Evolutionary conservation across 1,140 invertebrate genomes (phyloP).

Genomic region (Trachymyrmex cornetzi): DNA sequence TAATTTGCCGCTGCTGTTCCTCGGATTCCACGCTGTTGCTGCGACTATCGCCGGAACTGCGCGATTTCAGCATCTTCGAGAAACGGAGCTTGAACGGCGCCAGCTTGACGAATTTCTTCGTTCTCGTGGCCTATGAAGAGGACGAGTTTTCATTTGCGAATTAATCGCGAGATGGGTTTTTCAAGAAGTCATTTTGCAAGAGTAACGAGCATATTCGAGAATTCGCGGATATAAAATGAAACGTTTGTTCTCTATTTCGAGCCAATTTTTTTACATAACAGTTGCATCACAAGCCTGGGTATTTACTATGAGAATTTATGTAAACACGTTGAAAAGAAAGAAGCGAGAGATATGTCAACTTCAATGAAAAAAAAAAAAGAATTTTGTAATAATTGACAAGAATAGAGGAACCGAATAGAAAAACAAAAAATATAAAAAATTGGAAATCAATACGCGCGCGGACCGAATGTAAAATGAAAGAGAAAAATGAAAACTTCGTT

Average conservation of each 20-base stretch:
- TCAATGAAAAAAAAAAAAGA: neutral
- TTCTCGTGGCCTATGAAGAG: conserved; percentile 11
- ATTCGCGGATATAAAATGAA: conserved; percentile 9
- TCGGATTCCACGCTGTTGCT: conserved; percentile 53
- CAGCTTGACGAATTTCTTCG: conserved; percentile 76
- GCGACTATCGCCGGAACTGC: conserved; percentile 76
- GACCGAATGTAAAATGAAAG: neutral
- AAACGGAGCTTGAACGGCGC: conserved; percentile 86
- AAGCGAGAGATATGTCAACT: neutral
- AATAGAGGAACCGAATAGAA: neutral
- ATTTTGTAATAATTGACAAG: neutral
- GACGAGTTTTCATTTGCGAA: neutral
- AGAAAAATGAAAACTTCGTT: neutral
- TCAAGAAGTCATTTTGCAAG: neutral
- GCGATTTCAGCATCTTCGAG: conserved; percentile 84
- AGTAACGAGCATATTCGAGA: neutral
- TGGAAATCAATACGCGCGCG: neutral
- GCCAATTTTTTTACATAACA: neutral
- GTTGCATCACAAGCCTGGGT: too few species aligned
- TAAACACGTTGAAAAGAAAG: neutral
- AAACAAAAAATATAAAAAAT: neutral
- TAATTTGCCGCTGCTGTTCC: conserved; percentile 50
- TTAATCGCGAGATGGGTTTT: neutral
- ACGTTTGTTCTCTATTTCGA: neutral
- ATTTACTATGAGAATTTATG: neutral